Conservation (phyloP, 2,888 invertebrate genomes). For the Galerucella calmariensis region DNA sequence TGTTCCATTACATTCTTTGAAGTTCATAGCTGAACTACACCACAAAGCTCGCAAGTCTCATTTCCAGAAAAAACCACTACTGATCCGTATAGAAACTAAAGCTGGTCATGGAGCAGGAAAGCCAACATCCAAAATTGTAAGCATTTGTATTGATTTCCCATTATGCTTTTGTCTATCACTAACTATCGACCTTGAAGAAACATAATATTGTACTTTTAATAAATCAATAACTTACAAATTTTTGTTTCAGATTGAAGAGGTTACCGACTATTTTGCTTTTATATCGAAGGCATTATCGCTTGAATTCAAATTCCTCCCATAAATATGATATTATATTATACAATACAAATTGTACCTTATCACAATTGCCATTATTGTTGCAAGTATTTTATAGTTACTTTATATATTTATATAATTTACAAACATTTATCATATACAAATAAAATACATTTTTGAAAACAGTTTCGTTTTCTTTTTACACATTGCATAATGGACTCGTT, state of each 20-base stretch:
- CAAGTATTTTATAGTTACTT: constrained; percentile 2
- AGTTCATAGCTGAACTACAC: constrained; percentile 93
- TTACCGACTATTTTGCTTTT: constrained; percentile 89
- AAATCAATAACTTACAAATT: constrained; percentile 14
- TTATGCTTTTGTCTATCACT: too few relatives aligned
- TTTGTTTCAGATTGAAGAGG: constrained; percentile 87
- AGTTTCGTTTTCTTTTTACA: neutral
- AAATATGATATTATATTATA: neutral
- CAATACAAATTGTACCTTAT: constrained; percentile 15
- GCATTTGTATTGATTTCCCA: constrained; percentile 48
- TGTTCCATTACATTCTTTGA: constrained; percentile 96
- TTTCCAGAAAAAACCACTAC: constrained; percentile 83
- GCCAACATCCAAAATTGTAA: constrained; percentile 91
- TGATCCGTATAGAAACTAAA: constrained; percentile 92
- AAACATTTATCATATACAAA: neutral
- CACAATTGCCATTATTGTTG: constrained; percentile 17
- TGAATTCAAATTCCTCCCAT: constrained; percentile 33
- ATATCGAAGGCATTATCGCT: constrained; percentile 79
- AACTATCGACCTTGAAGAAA: too few relatives aligned
- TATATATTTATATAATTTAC: constrained; percentile 10
- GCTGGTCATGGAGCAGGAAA: constrained; percentile 98
- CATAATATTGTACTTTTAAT: too few relatives aligned
- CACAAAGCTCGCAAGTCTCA: constrained; percentile 72
- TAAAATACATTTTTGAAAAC: neutral
- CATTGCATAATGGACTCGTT: neutral